Percentiles rank a stretch among this genome's conserved stretches.
phyloP scores from a whole-genome alignment of 2,888 invertebrate genomes.

The Volucella inanis region DNA sequence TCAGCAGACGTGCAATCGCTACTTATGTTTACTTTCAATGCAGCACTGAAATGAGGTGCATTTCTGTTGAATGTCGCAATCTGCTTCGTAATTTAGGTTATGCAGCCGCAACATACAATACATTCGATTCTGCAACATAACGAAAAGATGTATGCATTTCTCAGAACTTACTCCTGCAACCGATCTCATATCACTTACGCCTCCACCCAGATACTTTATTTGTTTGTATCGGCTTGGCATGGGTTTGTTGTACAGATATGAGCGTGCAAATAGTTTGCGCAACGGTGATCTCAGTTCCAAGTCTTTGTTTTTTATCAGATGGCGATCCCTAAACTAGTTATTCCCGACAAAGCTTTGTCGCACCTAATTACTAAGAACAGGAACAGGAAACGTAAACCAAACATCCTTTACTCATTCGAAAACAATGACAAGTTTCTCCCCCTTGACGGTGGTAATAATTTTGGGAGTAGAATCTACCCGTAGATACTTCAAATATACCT shows the following conservation, averaged over 20 bases:
- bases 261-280: conserved; percentile 20
- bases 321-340: conserved; percentile 18
- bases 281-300: conserved; percentile 43
- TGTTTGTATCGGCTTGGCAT: conserved; percentile 15
- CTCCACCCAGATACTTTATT: conserved; percentile 4
- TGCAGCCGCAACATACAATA: conserved; percentile 9
- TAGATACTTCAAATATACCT: conserved; percentile 5
- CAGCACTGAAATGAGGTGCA: conserved; percentile 1
- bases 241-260: not conserved
- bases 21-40: not conserved
- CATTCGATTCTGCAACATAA: not conserved
- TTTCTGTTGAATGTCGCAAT: conserved; percentile 9
- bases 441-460: conserved; percentile 4
- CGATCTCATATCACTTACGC: conserved; percentile 25
- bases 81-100: conserved; percentile 22
- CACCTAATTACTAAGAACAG: conserved; percentile 26
- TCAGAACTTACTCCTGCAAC: not conserved
- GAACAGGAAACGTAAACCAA: conserved; percentile 14
- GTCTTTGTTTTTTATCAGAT: conserved; percentile 14
- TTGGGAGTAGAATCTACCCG: not conserved
- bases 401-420: not conserved
- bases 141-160: not conserved
- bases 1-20: not conserved
- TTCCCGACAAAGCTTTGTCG: conserved; percentile 44
- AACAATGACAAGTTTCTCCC: not conserved